A percentile compares a stretch with the other conserved stretches of the same genome.
Conservation (phyloP, 2,888 invertebrate genomes). For the Phyllotreta cruciferae region DNA sequence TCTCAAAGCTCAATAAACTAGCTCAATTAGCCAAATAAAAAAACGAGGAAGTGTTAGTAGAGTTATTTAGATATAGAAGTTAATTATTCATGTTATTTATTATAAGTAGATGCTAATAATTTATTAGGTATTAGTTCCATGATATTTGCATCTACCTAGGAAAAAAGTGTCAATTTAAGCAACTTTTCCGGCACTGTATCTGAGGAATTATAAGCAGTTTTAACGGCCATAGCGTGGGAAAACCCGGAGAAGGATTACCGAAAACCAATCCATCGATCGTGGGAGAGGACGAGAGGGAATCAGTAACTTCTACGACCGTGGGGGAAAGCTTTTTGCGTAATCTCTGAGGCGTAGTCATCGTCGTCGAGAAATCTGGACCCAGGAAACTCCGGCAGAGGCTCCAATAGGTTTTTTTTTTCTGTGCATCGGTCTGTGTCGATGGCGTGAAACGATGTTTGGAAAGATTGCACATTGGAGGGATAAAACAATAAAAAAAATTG, state of each 20-base stretch:
- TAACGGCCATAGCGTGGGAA: slow-evolving; percentile 7
- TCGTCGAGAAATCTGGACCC: slow-evolving; percentile 7
- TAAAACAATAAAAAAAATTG: too few relatives aligned
- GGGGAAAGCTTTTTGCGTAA: slow-evolving; percentile 15
- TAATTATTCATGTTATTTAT: too few relatives aligned
- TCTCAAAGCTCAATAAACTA: not conserved
- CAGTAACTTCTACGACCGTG: slow-evolving; percentile 3
- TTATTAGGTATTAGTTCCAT: too few relatives aligned
- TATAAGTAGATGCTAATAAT: too few relatives aligned
- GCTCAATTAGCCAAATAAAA: not conserved
- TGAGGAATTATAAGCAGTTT: slow-evolving; percentile 10
- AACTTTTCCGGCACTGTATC: not conserved
- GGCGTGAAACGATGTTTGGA: not conserved
- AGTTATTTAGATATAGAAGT: too few relatives aligned
- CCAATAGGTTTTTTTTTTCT: slow-evolving; percentile 10
- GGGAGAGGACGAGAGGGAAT: slow-evolving; percentile 3
- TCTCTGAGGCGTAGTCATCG: slow-evolving; percentile 13
- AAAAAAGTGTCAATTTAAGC: too few relatives aligned
- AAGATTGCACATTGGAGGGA: not conserved
- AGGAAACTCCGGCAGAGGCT: not conserved
- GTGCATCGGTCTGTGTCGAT: slow-evolving; percentile 2
- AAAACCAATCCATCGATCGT: slow-evolving; percentile 16
- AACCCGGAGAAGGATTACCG: slow-evolving; percentile 9
- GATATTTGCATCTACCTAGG: too few relatives aligned
- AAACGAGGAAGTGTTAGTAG: too few relatives aligned